Conservation (phyloP, 2,888 invertebrate genomes). For the Hirtodrosophila trivittata region DNA sequence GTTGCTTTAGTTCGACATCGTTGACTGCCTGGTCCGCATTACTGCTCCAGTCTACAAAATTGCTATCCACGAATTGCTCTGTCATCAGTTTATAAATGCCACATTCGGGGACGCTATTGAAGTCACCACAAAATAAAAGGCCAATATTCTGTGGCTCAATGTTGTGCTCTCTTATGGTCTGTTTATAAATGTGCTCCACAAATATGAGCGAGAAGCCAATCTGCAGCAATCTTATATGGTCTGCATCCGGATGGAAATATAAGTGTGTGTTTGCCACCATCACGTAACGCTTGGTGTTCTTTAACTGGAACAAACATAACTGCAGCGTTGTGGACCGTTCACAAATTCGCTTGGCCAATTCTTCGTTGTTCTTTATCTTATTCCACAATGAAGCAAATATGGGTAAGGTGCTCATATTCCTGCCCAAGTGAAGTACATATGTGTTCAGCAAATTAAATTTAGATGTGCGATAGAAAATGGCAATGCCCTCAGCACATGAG, state of each 20-base stretch:
- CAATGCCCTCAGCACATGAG: conserved; percentile 91
- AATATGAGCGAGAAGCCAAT: conserved; percentile 89
- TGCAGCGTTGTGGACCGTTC: conserved; percentile 87
- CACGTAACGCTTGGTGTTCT: conserved; percentile 86
- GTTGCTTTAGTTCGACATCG: conserved; percentile 87
- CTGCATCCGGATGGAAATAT: conserved; percentile 96
- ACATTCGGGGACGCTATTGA: conserved; percentile 93
- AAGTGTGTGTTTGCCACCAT: conserved; percentile 95
- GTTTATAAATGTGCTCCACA: conserved; percentile 86
- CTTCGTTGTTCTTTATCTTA: conserved; percentile 86
- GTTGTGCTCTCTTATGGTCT: conserved; percentile 66
- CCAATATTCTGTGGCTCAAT: conserved; percentile 85
- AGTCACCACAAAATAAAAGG: conserved; percentile 94
- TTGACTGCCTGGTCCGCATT: conserved; percentile 87
- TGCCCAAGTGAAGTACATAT: conserved; percentile 86
- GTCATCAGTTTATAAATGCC: conserved; percentile 92
- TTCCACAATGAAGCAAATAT: conserved; percentile 87
- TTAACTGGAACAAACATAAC: conserved; percentile 86
- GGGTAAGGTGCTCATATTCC: conserved; percentile 85
- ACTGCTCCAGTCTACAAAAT: conserved; percentile 90
- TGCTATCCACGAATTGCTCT: conserved; percentile 87
- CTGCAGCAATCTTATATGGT: conserved; percentile 94
- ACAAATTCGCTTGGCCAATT: conserved; percentile 86
- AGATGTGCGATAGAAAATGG: conserved; percentile 89
- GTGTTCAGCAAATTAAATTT: conserved; percentile 87